Evolutionary conservation across 2,888 invertebrate species (phyloP), one percentile per base, ranked within the genome.

Genomic region (Fragum whitleyi): DNA sequence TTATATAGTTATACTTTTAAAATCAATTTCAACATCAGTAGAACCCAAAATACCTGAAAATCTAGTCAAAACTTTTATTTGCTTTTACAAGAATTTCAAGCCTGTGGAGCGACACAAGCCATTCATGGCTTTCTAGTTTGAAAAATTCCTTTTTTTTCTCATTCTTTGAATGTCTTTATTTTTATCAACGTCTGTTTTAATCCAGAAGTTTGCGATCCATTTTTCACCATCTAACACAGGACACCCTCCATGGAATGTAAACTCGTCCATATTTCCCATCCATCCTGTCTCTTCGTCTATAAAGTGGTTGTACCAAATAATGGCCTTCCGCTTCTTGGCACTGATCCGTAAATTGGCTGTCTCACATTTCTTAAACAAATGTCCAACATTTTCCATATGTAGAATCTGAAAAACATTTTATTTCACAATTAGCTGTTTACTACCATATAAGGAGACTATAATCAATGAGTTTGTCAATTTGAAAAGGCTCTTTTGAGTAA

Each of bases 151-250:
- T 36, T 42, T 67, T 71, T 83, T 85, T 67, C 79, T 75, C 86
- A 89, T 88, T 71, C 77, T 84, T 32, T 85, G 36, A 16, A 88
- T 55, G 68, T 89, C 89, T 23, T 71, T 70, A 16, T 79, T 65
- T 77, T 88, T 88, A 42, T 88, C 77, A 59, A 89, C 87, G 7
- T 89, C 86, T 0, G 86, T 79, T 74, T 88, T 91, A 61, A 91
- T 87, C 91, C 91, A 91, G 79, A 91, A 91, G 77, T 91, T 91
- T 21, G 89, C 91, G 23, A 91, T 89, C 91, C 91, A 91, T 79
- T 91, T 91, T 39, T 88, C 83, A 1, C 91, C 91, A 7, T 61
- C 79, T 9, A 62, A 75, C 11, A 91, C 89, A 0, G 91, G 90
- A 81, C 91, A 91, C 1, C 91, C 90, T 7, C 91, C 91, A 67